These are phyloP conservation scores for Pseudomyrmex cubaensis DNA, from an alignment of 1,140 invertebrate genomes.

Conservation along the genomic window DNA sequence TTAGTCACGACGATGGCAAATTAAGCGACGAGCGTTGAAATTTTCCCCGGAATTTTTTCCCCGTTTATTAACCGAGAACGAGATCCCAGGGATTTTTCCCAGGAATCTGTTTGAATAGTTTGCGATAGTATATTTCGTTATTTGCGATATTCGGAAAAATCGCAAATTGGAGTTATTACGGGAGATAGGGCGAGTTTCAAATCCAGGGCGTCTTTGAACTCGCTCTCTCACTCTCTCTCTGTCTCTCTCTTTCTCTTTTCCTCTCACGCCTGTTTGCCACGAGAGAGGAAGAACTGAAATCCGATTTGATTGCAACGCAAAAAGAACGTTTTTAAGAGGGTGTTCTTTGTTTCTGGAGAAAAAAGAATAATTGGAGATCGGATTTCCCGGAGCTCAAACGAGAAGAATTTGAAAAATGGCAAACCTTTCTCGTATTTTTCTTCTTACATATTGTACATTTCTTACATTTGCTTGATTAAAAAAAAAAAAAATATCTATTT, in stretches of 20 bases:
- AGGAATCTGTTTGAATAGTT: background rate
- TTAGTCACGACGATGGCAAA: conserved; percentile 34
- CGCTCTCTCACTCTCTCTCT: too few relatives aligned
- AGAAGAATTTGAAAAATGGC: too few relatives aligned
- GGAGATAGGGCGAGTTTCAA: background rate
- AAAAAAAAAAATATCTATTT: too few relatives aligned
- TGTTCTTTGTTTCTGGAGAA: too few relatives aligned
- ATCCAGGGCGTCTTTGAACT: background rate
- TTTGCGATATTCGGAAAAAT: conserved; percentile 9
- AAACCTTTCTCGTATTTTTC: too few relatives aligned
- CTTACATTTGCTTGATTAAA: too few relatives aligned
- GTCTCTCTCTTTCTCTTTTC: too few relatives aligned
- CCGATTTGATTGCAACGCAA: background rate
- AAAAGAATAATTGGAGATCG: too few relatives aligned
- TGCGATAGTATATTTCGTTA: background rate
- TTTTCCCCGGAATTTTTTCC: background rate
- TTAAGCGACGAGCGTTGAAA: conserved; percentile 25
- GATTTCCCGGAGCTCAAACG: too few relatives aligned
- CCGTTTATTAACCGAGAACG: background rate
- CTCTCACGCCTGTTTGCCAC: background rate
- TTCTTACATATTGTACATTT: too few relatives aligned
- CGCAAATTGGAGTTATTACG: background rate
- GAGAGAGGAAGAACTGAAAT: background rate
- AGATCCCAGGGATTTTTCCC: background rate
- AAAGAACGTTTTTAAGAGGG: too few relatives aligned